Evolutionary conservation across 2,797 vertebrate species (phyloP).

Genomic region (Sebastolobus altivelis): DNA sequence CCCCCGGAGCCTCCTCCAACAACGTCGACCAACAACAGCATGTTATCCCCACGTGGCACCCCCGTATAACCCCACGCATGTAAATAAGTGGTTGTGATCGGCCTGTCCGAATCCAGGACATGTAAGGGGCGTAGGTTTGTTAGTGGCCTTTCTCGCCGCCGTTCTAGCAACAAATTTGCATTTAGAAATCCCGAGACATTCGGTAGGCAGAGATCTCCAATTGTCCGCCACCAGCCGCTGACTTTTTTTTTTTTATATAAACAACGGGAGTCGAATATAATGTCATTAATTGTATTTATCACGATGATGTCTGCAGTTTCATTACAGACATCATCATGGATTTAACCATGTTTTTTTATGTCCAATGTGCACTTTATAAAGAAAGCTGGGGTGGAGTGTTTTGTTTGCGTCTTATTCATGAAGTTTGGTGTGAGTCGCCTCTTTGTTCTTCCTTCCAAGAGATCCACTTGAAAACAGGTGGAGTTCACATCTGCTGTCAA

Average conservation of each 20-base stretch:
- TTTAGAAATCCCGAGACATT: neutral
- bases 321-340: neutral
- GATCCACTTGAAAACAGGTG: conserved; percentile 39
- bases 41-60: too few species aligned
- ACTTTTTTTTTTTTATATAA: neutral
- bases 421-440: neutral
- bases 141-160: too few species aligned
- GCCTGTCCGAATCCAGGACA: too few species aligned
- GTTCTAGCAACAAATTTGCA: neutral
- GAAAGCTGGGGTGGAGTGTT: neutral
- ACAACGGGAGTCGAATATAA: neutral
- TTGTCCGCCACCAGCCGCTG: neutral
- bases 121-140: too few species aligned
- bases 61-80: too few species aligned
- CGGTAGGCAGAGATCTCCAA: neutral
- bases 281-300: neutral
- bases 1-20: too few species aligned
- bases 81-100: too few species aligned
- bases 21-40: too few species aligned
- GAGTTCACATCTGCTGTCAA: conserved; percentile 31
- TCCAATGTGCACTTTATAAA: neutral
- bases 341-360: neutral
- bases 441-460: conserved; percentile 14
- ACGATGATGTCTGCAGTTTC: neutral
- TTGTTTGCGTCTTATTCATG: neutral